Evolutionary conservation across 1,140 invertebrate species (phyloP).

Genomic region (Procambarus clarkii): DNA sequence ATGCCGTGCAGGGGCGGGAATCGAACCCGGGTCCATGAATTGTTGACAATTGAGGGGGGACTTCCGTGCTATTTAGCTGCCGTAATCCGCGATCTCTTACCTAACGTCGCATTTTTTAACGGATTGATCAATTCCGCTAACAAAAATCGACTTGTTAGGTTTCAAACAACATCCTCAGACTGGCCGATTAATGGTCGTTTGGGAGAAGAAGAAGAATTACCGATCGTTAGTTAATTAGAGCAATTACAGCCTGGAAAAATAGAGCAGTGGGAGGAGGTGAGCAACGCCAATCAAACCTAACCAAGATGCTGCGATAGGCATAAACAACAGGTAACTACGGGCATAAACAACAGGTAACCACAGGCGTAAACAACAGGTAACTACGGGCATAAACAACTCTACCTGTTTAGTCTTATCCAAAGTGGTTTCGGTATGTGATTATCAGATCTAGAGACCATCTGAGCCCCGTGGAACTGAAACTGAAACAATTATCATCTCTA

Average conservation of each 20-base stretch:
- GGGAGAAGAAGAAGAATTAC: too few species aligned
- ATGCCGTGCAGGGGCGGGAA: too few species aligned
- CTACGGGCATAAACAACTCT: neutral
- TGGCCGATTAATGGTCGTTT: too few species aligned
- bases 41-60: too few species aligned
- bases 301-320: neutral
- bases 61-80: too few species aligned
- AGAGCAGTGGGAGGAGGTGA: neutral
- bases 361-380: neutral
- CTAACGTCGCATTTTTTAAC: too few species aligned
- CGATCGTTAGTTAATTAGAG: neutral
- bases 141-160: too few species aligned
- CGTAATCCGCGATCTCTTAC: too few species aligned
- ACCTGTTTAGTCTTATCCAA: neutral
- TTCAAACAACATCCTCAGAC: too few species aligned
- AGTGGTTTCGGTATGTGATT: neutral
- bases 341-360: neutral
- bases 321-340: too few species aligned
- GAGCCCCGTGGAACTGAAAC: neutral
- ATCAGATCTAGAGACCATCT: neutral
- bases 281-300: neutral
- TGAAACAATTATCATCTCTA: neutral
- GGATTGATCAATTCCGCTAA: too few species aligned
- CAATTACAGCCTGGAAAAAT: neutral
- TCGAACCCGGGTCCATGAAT: too few species aligned